Conservation (phyloP, 2,113 vertebrate species). For the Anas platyrhynchos region DNA sequence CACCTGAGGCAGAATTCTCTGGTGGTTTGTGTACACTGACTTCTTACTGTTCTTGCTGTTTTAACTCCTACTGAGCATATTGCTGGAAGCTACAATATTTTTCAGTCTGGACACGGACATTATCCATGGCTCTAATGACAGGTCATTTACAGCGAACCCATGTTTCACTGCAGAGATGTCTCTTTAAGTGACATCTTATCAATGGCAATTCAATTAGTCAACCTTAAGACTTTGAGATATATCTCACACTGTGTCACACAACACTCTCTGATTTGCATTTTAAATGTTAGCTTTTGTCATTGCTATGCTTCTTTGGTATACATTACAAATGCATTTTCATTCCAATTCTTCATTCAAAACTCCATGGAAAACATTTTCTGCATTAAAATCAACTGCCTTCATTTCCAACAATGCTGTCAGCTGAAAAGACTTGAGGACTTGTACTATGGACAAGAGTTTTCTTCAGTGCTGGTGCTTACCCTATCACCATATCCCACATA, state of each 20-base stretch:
- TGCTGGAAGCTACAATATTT: slow-evolving; percentile 80
- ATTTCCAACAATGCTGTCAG: not conserved
- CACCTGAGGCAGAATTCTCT: slow-evolving; percentile 79
- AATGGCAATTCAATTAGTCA: slow-evolving; percentile 92
- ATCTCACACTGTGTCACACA: slow-evolving; percentile 61
- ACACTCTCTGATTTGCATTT: slow-evolving; percentile 68
- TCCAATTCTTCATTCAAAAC: not conserved
- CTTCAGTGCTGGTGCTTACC: not conserved
- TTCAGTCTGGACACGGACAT: slow-evolving; percentile 82
- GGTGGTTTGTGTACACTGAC: slow-evolving; percentile 48
- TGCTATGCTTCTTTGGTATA: not conserved
- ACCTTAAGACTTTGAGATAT: slow-evolving; percentile 61
- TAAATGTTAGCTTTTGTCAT: slow-evolving; percentile 53
- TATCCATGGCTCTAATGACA: slow-evolving; percentile 81
- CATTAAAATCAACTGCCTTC: not conserved
- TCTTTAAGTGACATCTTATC: slow-evolving; percentile 85
- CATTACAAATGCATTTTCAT: slow-evolving; percentile 1
- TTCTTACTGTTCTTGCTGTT: slow-evolving; percentile 53
- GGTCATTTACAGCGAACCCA: slow-evolving; percentile 80
- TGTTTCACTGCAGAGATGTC: slow-evolving; percentile 82
- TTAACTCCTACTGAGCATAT: slow-evolving; percentile 78
- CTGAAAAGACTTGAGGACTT: not conserved
- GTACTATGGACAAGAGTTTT: not conserved
- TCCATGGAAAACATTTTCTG: not conserved
- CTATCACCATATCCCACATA: not conserved